phyloP scores from a whole-genome alignment of 2,797 vertebrate species.

The Notolabrus celidotus region DNA sequence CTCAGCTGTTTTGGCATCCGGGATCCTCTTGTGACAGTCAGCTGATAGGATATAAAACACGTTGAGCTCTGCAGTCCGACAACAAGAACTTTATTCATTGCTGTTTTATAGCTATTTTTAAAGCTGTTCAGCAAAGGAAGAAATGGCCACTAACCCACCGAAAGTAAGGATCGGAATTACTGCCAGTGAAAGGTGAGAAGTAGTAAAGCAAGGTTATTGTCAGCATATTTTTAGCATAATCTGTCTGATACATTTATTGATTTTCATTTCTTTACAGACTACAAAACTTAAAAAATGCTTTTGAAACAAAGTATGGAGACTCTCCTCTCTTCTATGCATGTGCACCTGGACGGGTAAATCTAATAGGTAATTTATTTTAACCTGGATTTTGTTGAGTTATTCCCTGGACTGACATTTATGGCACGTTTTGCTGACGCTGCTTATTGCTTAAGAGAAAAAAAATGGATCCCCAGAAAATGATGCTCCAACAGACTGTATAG shows the following conservation, averaged over 20 bases:
- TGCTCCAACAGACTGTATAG: too few relatives aligned
- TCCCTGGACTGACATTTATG: not conserved
- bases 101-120: not conserved
- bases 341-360: conserved; percentile 96
- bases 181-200: conserved; percentile 77
- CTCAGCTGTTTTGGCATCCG: conserved; percentile 41
- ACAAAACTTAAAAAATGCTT: conserved; percentile 89
- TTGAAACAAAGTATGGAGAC: conserved; percentile 90
- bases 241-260: not conserved
- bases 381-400: not conserved
- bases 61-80: not conserved
- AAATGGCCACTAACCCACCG: conserved; percentile 77
- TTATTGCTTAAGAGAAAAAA: not conserved
- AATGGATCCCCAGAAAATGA: too few relatives aligned
- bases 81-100: not conserved
- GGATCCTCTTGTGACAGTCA: conserved; percentile 67
- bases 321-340: conserved; percentile 92
- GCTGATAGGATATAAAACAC: conserved; percentile 59
- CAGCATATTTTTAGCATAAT: not conserved
- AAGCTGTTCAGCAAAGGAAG: not conserved
- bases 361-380: conserved; percentile 90
- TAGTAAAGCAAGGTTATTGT: not conserved
- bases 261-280: conserved; percentile 88
- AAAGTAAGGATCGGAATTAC: conserved; percentile 60
- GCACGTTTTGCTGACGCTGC: not conserved